A percentile compares a stretch with the other conserved stretches of the same genome.
phyloP scores from a whole-genome alignment of 2,797 vertebrate species.

The Austrolebias charrua region DNA sequence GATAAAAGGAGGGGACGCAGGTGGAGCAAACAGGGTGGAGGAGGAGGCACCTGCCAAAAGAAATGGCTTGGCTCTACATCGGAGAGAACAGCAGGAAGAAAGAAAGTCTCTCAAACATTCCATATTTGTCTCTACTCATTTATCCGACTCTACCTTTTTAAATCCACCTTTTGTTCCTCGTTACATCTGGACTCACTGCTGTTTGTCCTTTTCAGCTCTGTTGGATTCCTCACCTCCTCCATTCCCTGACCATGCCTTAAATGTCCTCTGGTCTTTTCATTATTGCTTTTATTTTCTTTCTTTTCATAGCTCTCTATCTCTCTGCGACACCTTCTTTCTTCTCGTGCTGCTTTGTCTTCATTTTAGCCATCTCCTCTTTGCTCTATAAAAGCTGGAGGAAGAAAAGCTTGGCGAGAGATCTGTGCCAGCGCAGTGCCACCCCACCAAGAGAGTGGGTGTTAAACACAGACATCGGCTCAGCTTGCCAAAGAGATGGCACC shows the following conservation, averaged over 20 bases:
- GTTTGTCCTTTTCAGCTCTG: constrained; percentile 39
- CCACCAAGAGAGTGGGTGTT: constrained; percentile 72
- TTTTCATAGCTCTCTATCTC: constrained; percentile 59
- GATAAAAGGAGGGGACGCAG: constrained; percentile 64
- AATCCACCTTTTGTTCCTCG: constrained; percentile 49
- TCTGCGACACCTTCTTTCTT: constrained; percentile 54
- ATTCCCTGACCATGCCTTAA: constrained; percentile 52
- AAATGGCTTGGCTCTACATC: constrained; percentile 62
- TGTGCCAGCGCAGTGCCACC: constrained; percentile 61
- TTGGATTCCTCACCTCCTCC: constrained; percentile 49
- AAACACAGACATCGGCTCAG: constrained; percentile 64
- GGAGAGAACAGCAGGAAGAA: constrained; percentile 61
- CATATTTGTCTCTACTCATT: constrained; percentile 58
- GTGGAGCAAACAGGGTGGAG: constrained; percentile 61
- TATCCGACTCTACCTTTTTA: constrained; percentile 63
- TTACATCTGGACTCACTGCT: constrained; percentile 65
- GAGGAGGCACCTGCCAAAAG: constrained; percentile 63
- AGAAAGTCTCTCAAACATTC: constrained; percentile 61
- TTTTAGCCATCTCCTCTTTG: constrained; percentile 51
- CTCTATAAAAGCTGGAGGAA: constrained; percentile 40
- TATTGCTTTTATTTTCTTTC: constrained; percentile 33
- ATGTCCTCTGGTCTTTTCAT: constrained; percentile 42
- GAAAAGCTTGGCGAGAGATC: constrained; percentile 58
- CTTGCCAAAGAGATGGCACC: constrained; percentile 67
- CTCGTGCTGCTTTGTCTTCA: constrained; percentile 49